Conservation (phyloP, 2,797 vertebrate species). For the Acanthornis magna region DNA sequence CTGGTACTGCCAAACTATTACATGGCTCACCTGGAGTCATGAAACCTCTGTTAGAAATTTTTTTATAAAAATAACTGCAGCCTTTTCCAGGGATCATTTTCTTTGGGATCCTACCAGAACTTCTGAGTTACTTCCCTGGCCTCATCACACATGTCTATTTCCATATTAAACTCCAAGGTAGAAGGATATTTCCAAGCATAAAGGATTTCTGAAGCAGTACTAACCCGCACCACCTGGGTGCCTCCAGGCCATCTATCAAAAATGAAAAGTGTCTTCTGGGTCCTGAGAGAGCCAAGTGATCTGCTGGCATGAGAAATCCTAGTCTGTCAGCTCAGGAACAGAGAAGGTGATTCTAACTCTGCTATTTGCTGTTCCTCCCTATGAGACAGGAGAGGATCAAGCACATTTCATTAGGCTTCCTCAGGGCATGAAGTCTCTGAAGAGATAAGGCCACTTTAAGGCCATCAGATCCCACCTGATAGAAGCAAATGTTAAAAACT, state of each 20-base stretch:
- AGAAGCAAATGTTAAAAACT: background rate
- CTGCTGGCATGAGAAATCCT: background rate
- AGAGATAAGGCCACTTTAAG: background rate
- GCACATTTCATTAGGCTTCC: background rate
- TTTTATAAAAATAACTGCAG: background rate
- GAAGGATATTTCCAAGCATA: background rate
- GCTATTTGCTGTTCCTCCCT: background rate
- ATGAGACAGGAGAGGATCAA: background rate
- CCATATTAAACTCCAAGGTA: background rate
- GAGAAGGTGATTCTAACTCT: background rate
- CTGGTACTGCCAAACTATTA: background rate
- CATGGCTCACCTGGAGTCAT: background rate
- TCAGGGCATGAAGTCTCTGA: background rate
- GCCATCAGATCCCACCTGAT: background rate
- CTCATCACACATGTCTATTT: background rate
- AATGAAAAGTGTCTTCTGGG: background rate
- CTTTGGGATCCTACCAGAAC: background rate
- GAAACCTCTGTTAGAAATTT: background rate
- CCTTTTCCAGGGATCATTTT: background rate
- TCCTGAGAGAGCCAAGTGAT: background rate
- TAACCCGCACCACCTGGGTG: background rate
- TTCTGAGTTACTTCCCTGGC: background rate
- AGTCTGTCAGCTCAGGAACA: background rate
- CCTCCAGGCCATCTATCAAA: background rate
- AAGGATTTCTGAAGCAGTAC: background rate